Evolutionary conservation across 1,140 invertebrate genomes (phyloP), one percentile per base, ranked within the genome.

Genomic region (Pachypsylla venusta): DNA sequence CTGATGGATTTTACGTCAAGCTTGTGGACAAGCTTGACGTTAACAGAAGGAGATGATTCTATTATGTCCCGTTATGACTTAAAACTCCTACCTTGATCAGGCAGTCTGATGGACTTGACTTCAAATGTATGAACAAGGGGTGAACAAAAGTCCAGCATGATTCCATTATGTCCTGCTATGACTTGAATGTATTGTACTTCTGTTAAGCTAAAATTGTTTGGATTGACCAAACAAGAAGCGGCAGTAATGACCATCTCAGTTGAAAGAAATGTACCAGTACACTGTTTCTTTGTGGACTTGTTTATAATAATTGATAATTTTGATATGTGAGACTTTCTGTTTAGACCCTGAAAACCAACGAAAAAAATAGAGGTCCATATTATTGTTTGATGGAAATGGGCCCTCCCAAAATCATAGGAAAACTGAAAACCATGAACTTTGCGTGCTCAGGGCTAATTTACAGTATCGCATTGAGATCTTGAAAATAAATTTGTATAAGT

Each of bases 241-340:
- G 7, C 42, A 22, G 42, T 48, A 3, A 48, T 7, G 4, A 48
- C 4, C 3, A 22, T 19, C 7, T 48, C n/a, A 3, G 42, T n/a
- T 4, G 7, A 19, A 22, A 48, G 16, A 22, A 48, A 48, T 19
- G 22, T 22, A 5, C 42, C 42, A 22, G 4, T 48, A 19, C 42
- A 48, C 5, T n/a, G n/a, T 4, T 4, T 4, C 7, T 48, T n/a
- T 5, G 16, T 5, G n/a, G 16, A 22, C 4, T n/a, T 5, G n/a
- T 48, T 48, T n/a, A 48, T n/a, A 48, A 48, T 22, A 19, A 48
- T 48, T n/a, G 42, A n/a, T 19, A 48, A 22, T n/a, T 48, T n/a
- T 7, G 16, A 22, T 4, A 48, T n/a, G n/a, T n/a, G n/a, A n/a
- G n/a, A n/a, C n/a, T n/a, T n/a, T n/a, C n/a, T n/a, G n/a, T n/a